Evolutionary conservation across 1,140 invertebrate genomes (phyloP).

Genomic region (Heliothis subflexa): DNA sequence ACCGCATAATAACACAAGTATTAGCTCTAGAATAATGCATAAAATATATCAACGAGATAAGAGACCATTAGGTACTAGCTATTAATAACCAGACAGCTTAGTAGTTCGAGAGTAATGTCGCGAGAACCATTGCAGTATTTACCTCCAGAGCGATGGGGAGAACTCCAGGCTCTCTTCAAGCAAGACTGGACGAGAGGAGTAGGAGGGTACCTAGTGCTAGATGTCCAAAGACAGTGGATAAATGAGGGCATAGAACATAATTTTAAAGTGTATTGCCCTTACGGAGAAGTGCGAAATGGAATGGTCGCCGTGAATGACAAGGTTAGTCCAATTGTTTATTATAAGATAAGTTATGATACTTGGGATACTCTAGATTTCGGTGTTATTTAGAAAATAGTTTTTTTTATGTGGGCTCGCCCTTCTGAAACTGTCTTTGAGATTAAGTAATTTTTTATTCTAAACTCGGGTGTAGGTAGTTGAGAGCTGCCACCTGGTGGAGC

Average conservation of each 20-base stretch:
- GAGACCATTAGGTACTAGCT: background rate
- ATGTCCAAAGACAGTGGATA: constrained; percentile 55
- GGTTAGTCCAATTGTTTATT: background rate
- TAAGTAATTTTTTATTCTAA: background rate
- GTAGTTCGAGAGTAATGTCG: background rate
- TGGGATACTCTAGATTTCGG: too few species aligned
- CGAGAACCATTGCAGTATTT: constrained; percentile 52
- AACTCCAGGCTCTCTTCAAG: constrained; percentile 59
- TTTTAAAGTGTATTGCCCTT: constrained; percentile 68
- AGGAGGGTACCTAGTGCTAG: constrained; percentile 55
- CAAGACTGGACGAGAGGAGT: constrained; percentile 61
- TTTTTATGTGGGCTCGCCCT: too few species aligned
- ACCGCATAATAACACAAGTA: background rate
- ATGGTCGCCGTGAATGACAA: constrained; percentile 58
- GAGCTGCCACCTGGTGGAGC: background rate
- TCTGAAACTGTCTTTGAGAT: too few species aligned
- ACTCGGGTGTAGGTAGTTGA: background rate
- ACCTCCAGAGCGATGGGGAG: constrained; percentile 59
- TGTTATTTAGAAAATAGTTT: too few species aligned
- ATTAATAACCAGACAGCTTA: background rate
- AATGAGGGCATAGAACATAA: constrained; percentile 58
- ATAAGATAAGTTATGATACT: too few species aligned
- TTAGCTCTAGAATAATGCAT: background rate
- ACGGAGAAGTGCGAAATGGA: constrained; percentile 61
- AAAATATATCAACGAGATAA: background rate